Evolutionary conservation across 2,113 vertebrate genomes (phyloP).

Genomic region (Puma concolor): DNA sequence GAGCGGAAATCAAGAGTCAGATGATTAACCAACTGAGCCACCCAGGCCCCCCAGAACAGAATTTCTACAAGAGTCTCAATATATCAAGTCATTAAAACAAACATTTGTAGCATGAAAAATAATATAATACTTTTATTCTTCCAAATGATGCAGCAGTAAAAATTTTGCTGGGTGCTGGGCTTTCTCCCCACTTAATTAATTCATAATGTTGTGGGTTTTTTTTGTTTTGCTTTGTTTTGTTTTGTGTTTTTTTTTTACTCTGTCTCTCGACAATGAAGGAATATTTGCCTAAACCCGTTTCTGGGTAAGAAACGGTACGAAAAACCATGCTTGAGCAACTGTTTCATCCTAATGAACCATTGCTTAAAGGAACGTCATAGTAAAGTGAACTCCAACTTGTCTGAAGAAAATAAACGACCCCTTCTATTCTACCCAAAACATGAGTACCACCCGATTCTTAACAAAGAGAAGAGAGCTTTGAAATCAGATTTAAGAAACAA

Average conservation of each 20-base stretch:
- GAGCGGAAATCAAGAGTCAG: too few species aligned
- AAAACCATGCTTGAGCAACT: background rate
- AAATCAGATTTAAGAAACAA: constrained; percentile 26
- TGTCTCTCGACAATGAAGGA: background rate
- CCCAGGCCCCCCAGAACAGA: background rate
- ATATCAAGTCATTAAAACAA: background rate
- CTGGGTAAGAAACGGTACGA: background rate
- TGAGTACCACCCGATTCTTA: background rate
- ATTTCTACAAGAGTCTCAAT: background rate
- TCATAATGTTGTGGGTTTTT: background rate
- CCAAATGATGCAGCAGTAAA: background rate
- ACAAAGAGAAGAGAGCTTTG: background rate
- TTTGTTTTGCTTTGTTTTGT: too few species aligned
- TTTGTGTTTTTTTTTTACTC: background rate
- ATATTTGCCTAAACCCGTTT: background rate
- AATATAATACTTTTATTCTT: background rate
- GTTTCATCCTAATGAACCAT: background rate
- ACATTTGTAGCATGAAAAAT: background rate
- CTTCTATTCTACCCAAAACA: background rate
- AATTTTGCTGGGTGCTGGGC: background rate
- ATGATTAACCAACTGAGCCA: too few species aligned
- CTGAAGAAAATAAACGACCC: background rate
- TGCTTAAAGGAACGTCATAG: background rate
- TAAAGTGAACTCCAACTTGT: background rate
- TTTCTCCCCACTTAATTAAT: background rate